Conservation (phyloP, 2,113 vertebrate genomes). For the Pterophyllum scalare region DNA sequence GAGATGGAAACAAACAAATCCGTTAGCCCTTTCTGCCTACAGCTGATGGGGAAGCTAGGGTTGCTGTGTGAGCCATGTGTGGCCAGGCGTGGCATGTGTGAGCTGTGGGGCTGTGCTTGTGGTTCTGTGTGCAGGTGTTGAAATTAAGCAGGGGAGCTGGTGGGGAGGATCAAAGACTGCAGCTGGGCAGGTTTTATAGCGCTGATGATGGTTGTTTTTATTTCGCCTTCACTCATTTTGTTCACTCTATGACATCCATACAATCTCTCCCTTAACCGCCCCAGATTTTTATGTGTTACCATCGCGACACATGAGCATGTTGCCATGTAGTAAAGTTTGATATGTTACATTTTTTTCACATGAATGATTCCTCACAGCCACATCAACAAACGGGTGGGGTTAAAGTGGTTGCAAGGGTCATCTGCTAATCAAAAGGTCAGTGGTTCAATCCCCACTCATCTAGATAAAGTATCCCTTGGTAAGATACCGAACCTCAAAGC, state of each 20-base stretch:
- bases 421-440: background rate
- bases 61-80: slow-evolving; percentile 21
- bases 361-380: background rate
- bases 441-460: background rate
- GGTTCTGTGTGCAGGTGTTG: slow-evolving; percentile 48
- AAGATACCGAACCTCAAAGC: background rate
- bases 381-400: background rate
- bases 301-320: background rate
- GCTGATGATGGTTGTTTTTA: slow-evolving; percentile 46
- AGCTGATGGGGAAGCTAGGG: slow-evolving; percentile 24
- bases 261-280: background rate
- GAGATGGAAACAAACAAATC: slow-evolving; percentile 34
- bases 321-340: background rate
- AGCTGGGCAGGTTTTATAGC: slow-evolving; percentile 66
- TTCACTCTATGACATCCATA: slow-evolving; percentile 16
- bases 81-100: slow-evolving; percentile 42
- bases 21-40: slow-evolving; percentile 15
- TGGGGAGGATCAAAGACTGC: slow-evolving; percentile 63
- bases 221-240: slow-evolving; percentile 2
- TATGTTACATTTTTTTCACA: background rate
- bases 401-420: background rate
- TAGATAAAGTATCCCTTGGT: background rate
- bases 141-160: slow-evolving; percentile 34
- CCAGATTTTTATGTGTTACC: background rate
- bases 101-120: slow-evolving; percentile 40